Percentiles rank a stretch among this genome's conserved stretches.
These are phyloP conservation scores for Cnemophilus loriae DNA, from an alignment of 2,113 vertebrate genomes.

Conservation along the genomic window DNA sequence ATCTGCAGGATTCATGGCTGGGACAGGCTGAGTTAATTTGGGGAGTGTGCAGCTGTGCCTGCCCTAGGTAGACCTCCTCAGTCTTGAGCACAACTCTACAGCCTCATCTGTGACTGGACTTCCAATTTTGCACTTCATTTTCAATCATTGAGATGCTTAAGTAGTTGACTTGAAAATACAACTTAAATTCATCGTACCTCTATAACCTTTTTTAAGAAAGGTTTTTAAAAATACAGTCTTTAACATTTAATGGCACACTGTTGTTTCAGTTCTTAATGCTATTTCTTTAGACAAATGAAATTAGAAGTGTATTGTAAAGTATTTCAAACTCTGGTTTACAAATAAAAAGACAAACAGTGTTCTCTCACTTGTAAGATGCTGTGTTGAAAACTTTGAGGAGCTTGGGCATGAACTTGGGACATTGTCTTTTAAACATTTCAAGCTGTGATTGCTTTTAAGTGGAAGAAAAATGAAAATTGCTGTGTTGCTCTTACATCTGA, in stretches of 20 bases:
- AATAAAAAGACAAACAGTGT: background rate
- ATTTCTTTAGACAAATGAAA: constrained; percentile 5
- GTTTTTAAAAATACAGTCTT: background rate
- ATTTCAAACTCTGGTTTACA: constrained; percentile 5
- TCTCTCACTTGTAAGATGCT: background rate
- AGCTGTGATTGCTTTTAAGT: background rate
- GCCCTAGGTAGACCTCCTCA: background rate
- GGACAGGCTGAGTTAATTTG: background rate
- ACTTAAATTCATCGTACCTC: background rate
- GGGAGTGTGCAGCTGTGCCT: background rate
- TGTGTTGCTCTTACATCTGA: background rate
- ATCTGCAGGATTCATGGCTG: background rate
- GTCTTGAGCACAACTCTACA: background rate
- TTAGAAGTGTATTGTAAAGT: background rate
- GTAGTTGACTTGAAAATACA: background rate
- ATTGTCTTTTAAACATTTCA: background rate
- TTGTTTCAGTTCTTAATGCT: background rate
- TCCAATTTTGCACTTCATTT: background rate
- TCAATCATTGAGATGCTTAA: background rate
- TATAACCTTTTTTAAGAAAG: background rate
- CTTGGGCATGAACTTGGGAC: constrained; percentile 1
- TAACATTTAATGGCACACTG: background rate
- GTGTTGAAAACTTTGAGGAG: constrained; percentile 26
- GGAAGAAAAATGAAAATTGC: background rate
- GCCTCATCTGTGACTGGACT: background rate